Evolutionary conservation across 2,888 invertebrate species (phyloP), one percentile per base, ranked within the genome.

Genomic region (Lasius platythorax): DNA sequence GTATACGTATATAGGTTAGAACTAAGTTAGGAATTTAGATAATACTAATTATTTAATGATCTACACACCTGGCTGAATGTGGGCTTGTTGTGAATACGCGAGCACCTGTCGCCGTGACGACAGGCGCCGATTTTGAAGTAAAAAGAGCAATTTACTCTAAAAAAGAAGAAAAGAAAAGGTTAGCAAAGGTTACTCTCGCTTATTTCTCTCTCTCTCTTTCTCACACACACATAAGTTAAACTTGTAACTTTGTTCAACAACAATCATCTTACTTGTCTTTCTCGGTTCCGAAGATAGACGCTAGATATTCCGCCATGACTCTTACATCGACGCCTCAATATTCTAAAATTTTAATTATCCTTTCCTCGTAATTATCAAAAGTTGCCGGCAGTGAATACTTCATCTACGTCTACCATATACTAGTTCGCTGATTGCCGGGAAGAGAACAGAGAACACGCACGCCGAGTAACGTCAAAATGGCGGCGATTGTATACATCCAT

Each of bases 111-210:
- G n/a, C 99, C 99, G 95, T 99, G 99, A 88, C 99, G 97, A 95
- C 99, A 99, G 58, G 99, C 99, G 94, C 99, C 99, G 91, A 99
- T 99, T 97, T 99, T 99, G 95, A 99, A 99, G 96, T 99, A 99
- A 96, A 99, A 99, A 23, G 99, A 99, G 95, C 99, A 99, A 95
- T 99, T 99, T 91, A 99, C 99, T 96, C 99, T 99, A 79, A 9
- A 85, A 84, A 63, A 2, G 28, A 64, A 67, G 37, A 30, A 67
- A 61, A n/a, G 23, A 61, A 37, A 0, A 74, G 72, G 50, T 70
- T 66, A 12, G 64, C 58, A 23, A 58, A 30, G 33, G 18, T 74
- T 28, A 0, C 23, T 33, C 12, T 43, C 9, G 1, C 2, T 2
- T 58, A 6, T 18, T 18, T 4, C 11, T 33, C 3, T 50, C 18